Conservation (phyloP, 2,888 invertebrate genomes). For the Drosophila acutilabella region DNA sequence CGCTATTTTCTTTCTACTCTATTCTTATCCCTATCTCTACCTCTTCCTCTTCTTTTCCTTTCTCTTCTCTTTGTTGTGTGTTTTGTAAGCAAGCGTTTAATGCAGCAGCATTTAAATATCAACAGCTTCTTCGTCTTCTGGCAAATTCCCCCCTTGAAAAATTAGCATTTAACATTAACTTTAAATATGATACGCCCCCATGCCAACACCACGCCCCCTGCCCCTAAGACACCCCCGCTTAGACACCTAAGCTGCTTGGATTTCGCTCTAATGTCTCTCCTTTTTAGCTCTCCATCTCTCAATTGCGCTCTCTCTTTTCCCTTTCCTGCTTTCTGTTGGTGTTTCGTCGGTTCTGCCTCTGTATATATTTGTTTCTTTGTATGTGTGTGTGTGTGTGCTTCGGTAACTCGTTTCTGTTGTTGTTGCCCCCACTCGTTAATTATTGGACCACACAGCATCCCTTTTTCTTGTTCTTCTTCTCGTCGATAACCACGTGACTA, state of each 20-base stretch:
- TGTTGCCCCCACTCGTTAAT: conserved; percentile 55
- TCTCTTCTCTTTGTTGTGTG: conserved; percentile 16
- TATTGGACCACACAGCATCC: conserved; percentile 97
- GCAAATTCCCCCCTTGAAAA: conserved; percentile 32
- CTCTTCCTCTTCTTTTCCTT: conserved; percentile 7
- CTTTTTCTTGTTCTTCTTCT: conserved; percentile 98
- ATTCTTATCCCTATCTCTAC: neutral
- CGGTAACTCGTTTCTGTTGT: conserved; percentile 6
- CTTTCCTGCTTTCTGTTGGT: conserved; percentile 1
- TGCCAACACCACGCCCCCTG: conserved; percentile 2
- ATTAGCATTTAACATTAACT: conserved; percentile 59
- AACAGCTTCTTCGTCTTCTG: conserved; percentile 48
- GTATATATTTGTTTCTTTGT: conserved; percentile 19
- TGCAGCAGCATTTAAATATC: conserved; percentile 69
- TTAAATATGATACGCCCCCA: conserved; percentile 57
- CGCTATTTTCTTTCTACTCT: conserved; percentile 4
- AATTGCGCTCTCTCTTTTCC: neutral
- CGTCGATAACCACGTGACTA: conserved; percentile 92
- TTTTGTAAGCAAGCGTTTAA: conserved; percentile 58
- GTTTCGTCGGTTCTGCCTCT: conserved; percentile 16
- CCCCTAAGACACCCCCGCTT: neutral
- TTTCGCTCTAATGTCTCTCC: neutral
- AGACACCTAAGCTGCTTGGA: neutral
- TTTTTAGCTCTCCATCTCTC: neutral
- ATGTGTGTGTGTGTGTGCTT: conserved; percentile 21